These are phyloP conservation scores for Palythoa heliodiscus DNA, from an alignment of 92 coral and sea anemone species.

Conservation along the genomic window DNA sequence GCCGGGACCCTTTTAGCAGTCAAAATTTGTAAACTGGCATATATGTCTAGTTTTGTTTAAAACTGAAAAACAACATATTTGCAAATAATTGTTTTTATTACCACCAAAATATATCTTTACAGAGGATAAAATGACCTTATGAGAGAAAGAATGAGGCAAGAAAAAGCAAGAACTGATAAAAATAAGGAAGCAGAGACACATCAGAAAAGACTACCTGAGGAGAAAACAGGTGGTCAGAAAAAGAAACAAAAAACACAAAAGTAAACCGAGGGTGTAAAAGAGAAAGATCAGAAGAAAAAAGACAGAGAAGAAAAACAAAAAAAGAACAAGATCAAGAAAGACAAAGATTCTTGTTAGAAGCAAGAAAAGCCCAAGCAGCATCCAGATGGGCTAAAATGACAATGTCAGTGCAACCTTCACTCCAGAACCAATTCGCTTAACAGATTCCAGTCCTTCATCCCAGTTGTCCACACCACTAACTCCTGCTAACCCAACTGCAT, in stretches of 20 bases:
- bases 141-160: conserved; percentile 45
- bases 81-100: not conserved
- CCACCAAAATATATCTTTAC: conserved; percentile 26
- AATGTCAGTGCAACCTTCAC: conserved; percentile 12
- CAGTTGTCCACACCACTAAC: conserved; percentile 15
- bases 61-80: not conserved
- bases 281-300: conserved; percentile 31
- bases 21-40: not conserved
- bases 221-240: conserved; percentile 19
- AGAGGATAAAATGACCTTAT: conserved; percentile 55
- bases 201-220: conserved; percentile 21
- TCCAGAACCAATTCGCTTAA: conserved; percentile 5
- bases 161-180: not conserved
- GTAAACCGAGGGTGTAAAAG: not conserved
- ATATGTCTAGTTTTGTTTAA: not conserved
- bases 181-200: conserved; percentile 2
- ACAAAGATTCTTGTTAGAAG: conserved; percentile 34
- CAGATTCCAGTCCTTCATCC: conserved; percentile 10
- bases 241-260: not conserved
- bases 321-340: conserved; percentile 37
- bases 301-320: conserved; percentile 37
- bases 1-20: not conserved
- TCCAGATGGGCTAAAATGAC: conserved; percentile 29
- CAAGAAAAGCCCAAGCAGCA: conserved; percentile 39
- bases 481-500: not conserved